These are phyloP conservation scores for Mugil cephalus DNA, from an alignment of 2,113 vertebrate genomes.

Conservation along the genomic window DNA sequence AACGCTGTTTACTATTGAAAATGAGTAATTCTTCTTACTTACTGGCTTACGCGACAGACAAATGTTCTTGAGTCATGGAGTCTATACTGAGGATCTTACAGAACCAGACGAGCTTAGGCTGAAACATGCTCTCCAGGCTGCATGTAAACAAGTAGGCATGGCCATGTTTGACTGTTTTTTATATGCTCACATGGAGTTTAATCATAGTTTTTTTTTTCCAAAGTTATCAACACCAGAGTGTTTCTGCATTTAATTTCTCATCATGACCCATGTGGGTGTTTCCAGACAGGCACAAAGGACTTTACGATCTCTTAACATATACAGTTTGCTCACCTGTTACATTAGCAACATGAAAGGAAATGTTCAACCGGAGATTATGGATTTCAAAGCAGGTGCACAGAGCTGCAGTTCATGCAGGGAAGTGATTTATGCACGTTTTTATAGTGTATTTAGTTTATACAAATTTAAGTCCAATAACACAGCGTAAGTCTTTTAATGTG, in stretches of 20 bases:
- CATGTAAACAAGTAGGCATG: neutral
- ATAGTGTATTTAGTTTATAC: neutral
- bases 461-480: neutral
- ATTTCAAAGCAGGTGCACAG: no score
- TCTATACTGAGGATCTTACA: slow-evolving; percentile 26
- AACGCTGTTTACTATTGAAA: slow-evolving; percentile 64
- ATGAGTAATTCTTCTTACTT: slow-evolving; percentile 65
- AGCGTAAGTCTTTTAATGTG: neutral
- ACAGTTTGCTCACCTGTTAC: no score
- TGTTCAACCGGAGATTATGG: no score
- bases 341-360: no score
- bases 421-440: neutral
- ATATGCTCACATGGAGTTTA: neutral
- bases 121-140: neutral
- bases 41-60: slow-evolving; percentile 39
- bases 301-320: no score
- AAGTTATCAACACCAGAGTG: no score
- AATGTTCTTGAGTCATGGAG: slow-evolving; percentile 49
- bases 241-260: no score
- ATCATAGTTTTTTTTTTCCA: neutral
- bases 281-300: no score
- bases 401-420: no score
- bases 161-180: neutral
- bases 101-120: slow-evolving; percentile 23
- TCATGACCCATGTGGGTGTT: no score